These are phyloP conservation scores for Elachura formosa DNA, from an alignment of 2,113 vertebrate species.

Conservation along the genomic window DNA sequence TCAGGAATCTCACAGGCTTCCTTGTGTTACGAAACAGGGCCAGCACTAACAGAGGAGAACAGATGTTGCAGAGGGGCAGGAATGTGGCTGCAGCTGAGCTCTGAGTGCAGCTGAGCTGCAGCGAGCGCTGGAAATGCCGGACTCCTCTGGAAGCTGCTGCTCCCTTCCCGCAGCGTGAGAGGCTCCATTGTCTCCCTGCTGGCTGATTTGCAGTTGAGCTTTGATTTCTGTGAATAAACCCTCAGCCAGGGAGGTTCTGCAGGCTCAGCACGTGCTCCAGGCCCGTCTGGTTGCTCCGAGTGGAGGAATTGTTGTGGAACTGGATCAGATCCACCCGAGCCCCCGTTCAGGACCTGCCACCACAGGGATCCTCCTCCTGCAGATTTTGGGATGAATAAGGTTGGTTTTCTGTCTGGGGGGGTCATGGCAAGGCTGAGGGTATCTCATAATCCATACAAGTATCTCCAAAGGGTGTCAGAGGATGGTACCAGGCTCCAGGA, in stretches of 20 bases:
- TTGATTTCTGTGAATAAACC: neutral
- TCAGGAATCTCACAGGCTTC: neutral
- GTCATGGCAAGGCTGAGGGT: neutral
- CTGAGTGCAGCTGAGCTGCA: neutral
- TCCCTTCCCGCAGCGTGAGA: neutral
- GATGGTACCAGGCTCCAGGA: neutral
- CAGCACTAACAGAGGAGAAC: neutral
- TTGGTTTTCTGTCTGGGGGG: neutral
- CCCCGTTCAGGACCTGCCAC: rapidly evolving
- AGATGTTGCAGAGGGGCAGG: constrained; percentile 14
- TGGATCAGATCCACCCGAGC: neutral
- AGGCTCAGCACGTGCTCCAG: neutral
- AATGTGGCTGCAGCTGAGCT: neutral
- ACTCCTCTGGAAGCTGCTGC: neutral
- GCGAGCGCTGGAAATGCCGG: neutral
- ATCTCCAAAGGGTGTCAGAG: neutral
- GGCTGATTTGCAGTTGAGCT: constrained; percentile 28
- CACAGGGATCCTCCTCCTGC: neutral
- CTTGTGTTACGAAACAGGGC: constrained; percentile 5
- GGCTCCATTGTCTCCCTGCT: neutral
- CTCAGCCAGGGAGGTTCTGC: neutral
- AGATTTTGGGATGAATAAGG: neutral
- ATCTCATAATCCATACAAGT: neutral
- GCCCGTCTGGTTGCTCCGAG: neutral
- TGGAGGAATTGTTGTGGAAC: neutral